phyloP scores from a whole-genome alignment of 1,140 invertebrate species.

The Palaemon carinicauda region DNA sequence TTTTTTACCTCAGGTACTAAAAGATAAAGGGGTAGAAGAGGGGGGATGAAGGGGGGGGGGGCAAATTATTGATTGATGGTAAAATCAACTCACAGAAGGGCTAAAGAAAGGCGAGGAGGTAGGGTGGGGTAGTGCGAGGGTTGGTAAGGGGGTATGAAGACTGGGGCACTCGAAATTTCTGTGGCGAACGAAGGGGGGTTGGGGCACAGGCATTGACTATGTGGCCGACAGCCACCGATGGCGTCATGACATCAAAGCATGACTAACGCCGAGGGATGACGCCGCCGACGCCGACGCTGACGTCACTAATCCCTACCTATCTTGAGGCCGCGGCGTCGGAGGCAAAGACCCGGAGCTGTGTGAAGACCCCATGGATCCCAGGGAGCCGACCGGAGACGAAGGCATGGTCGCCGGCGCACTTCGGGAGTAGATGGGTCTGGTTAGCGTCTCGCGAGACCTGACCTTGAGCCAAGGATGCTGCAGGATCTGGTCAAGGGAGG shows the following conservation, averaged over 20 bases:
- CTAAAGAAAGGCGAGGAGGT: not conserved
- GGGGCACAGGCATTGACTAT: conserved; percentile 22
- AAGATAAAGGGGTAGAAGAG: too few species aligned
- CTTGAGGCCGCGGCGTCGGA: conserved; percentile 34
- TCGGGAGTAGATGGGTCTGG: conserved; percentile 35
- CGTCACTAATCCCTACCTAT: conserved; percentile 22
- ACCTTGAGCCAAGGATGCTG: conserved; percentile 69
- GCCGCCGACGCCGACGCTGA: not conserved
- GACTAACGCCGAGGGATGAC: conserved; percentile 15
- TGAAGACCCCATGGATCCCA: conserved; percentile 42
- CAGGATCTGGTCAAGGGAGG: conserved; percentile 70
- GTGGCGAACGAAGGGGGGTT: not conserved
- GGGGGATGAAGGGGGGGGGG: too few species aligned
- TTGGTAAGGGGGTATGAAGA: not conserved
- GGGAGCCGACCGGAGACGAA: conserved; percentile 41
- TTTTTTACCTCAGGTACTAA: too few species aligned
- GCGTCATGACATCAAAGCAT: conserved; percentile 45
- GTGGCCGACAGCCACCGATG: conserved; percentile 26
- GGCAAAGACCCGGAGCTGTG: conserved; percentile 51
- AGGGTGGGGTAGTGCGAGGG: not conserved
- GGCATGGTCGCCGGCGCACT: conserved; percentile 31
- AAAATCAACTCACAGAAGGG: not conserved
- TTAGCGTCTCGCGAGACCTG: conserved; percentile 25
- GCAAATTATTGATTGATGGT: not conserved
- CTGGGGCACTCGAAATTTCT: too few species aligned